Conservation (phyloP, 2,888 invertebrate genomes). For the Alviniconcha strummeri region DNA sequence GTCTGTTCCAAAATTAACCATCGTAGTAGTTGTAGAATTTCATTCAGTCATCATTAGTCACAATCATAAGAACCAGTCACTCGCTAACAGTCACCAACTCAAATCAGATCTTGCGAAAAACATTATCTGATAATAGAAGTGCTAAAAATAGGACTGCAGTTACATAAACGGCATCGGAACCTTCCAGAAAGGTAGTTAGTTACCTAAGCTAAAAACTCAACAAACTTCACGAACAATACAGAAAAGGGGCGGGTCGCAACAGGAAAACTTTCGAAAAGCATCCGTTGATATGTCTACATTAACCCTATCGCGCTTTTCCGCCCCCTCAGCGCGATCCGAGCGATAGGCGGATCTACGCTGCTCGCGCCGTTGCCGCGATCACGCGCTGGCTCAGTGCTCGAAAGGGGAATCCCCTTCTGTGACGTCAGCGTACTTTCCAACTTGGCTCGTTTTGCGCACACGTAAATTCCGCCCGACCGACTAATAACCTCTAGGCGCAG, state of each 20-base stretch:
- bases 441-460: slow-evolving; percentile 28
- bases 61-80: neutral
- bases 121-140: neutral
- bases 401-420: slow-evolving; percentile 33
- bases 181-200: too few relatives aligned
- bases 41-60: slow-evolving; percentile 12
- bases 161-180: too few relatives aligned
- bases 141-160: neutral
- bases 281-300: neutral
- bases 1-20: too few relatives aligned
- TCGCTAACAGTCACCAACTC: neutral
- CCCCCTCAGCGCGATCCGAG: neutral
- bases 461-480: slow-evolving; percentile 34
- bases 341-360: neutral
- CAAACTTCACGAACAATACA: too few relatives aligned
- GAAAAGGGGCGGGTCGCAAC: slow-evolving; percentile 2
- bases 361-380: slow-evolving; percentile 1
- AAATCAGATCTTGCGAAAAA: neutral
- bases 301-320: slow-evolving; percentile 16
- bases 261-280: too few relatives aligned
- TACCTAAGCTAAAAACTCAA: too few relatives aligned
- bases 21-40: too few relatives aligned
- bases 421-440: slow-evolving; percentile 37
- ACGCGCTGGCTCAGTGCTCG: slow-evolving; percentile 31
- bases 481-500: slow-evolving; percentile 30